phyloP scores from a whole-genome alignment of 2,113 vertebrate species.

The Hucho hucho region DNA sequence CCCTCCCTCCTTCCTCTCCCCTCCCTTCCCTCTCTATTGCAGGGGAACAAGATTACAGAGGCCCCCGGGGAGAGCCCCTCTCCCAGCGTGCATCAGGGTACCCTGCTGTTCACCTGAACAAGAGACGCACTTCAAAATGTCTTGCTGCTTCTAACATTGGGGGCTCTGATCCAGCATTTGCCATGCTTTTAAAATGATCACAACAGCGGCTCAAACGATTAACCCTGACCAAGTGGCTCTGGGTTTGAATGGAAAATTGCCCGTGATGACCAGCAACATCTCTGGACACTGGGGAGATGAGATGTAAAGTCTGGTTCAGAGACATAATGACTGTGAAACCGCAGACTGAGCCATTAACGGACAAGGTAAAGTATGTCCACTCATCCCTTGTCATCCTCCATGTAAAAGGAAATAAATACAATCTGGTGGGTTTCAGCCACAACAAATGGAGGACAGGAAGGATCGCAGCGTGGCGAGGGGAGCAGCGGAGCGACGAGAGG shows the following conservation, averaged over 20 bases:
- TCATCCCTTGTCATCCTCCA: conserved; percentile 43
- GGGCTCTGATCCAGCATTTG: conserved; percentile 25
- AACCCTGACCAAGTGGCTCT: conserved; percentile 42
- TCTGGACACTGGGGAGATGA: conserved; percentile 11
- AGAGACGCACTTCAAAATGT: conserved; percentile 30
- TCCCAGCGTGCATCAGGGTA: conserved; percentile 31
- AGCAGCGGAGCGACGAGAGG: conserved; percentile 44
- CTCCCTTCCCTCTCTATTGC: conserved; percentile 12
- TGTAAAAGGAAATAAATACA: conserved; percentile 62
- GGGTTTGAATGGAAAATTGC: conserved; percentile 32
- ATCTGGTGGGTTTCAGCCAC: conserved; percentile 59
- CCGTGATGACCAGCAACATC: conserved; percentile 45
- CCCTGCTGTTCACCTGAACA: conserved; percentile 36
- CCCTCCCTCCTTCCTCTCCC: conserved; percentile 16
- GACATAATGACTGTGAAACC: conserved; percentile 36
- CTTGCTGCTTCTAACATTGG: conserved; percentile 23
- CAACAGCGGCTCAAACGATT: conserved; percentile 42
- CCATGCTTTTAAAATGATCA: conserved; percentile 46
- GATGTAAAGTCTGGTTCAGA: conserved; percentile 25
- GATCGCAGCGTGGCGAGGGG: conserved; percentile 44
- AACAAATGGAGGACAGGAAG: conserved; percentile 59
- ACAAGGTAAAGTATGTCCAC: conserved; percentile 40
- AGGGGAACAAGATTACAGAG: conserved; percentile 61
- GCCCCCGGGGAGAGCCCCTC: conserved; percentile 51
- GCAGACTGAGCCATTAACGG: conserved; percentile 33